These are phyloP conservation scores for Parnassius smintheus DNA, from an alignment of 2,888 invertebrate species.

Conservation along the genomic window DNA sequence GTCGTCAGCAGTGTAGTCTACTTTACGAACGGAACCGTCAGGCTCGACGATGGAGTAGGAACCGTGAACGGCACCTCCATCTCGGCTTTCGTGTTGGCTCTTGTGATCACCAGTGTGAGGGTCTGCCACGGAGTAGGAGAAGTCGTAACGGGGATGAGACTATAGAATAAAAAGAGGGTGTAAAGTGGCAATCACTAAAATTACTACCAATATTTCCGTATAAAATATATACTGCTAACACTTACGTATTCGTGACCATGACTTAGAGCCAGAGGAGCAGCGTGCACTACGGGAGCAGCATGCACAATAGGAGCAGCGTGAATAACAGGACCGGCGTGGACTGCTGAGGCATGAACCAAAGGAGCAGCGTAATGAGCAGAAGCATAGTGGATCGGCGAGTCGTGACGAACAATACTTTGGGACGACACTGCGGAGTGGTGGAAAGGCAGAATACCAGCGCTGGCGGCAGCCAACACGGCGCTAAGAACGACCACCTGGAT, in stretches of 20 bases:
- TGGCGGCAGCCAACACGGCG: constrained; percentile 76
- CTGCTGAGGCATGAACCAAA: constrained; percentile 48
- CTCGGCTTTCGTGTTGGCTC: constrained; percentile 81
- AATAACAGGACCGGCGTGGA: constrained; percentile 55
- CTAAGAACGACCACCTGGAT: constrained; percentile 67
- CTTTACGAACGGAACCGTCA: constrained; percentile 83
- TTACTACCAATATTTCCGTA: background rate
- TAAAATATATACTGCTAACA: constrained; percentile 25
- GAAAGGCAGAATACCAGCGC: constrained; percentile 76
- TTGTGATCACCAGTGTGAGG: constrained; percentile 84
- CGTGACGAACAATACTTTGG: constrained; percentile 74
- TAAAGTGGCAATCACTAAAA: background rate
- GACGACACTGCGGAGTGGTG: constrained; percentile 76
- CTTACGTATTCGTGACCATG: constrained; percentile 65
- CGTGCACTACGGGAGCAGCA: constrained; percentile 51
- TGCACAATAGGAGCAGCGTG: constrained; percentile 60
- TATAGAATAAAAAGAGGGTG: constrained; percentile 37
- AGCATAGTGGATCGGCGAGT: constrained; percentile 64
- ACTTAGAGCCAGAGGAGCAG: constrained; percentile 46
- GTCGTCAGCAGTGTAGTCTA: constrained; percentile 83
- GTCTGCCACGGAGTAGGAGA: constrained; percentile 82
- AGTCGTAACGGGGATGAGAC: constrained; percentile 83
- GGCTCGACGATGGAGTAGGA: constrained; percentile 84
- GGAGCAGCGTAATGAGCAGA: constrained; percentile 51
- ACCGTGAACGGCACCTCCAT: constrained; percentile 84